phyloP scores from a whole-genome alignment of 1,140 invertebrate genomes.

The Neodiprion virginianus region DNA sequence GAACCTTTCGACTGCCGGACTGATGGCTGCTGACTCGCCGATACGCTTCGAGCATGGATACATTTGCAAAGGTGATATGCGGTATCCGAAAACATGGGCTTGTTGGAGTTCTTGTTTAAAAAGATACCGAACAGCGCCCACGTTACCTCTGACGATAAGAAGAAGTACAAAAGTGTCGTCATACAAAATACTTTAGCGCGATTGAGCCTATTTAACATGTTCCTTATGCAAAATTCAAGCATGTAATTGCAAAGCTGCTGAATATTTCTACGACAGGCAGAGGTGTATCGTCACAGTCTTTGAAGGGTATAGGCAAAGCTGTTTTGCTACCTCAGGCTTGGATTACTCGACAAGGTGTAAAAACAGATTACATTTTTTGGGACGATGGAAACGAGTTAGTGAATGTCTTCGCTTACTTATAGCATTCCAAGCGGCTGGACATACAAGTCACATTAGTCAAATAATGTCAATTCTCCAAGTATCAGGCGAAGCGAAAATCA shows the following conservation, averaged over 20 bases:
- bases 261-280: not conserved
- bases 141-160: not conserved
- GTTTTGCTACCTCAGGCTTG: not conserved
- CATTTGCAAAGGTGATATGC: no score
- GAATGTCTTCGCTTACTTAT: conserved; percentile 44
- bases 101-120: no score
- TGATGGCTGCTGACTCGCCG: no score
- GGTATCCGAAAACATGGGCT: no score
- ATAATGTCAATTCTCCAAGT: conserved; percentile 54
- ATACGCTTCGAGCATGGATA: no score
- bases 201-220: not conserved
- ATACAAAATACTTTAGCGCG: not conserved
- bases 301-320: not conserved
- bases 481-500: conserved; percentile 36
- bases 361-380: conserved; percentile 45
- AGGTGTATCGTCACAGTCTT: not conserved
- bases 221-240: not conserved
- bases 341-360: not conserved
- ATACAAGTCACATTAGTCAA: conserved; percentile 48
- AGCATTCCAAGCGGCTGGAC: conserved; percentile 44
- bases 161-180: not conserved
- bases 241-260: not conserved
- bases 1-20: no score
- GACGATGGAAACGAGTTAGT: conserved; percentile 47
- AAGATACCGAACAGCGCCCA: not conserved